Base-by-base conservation (phyloP, 2,797 vertebrate genomes). In the Euthynnus affinis region DNA sequence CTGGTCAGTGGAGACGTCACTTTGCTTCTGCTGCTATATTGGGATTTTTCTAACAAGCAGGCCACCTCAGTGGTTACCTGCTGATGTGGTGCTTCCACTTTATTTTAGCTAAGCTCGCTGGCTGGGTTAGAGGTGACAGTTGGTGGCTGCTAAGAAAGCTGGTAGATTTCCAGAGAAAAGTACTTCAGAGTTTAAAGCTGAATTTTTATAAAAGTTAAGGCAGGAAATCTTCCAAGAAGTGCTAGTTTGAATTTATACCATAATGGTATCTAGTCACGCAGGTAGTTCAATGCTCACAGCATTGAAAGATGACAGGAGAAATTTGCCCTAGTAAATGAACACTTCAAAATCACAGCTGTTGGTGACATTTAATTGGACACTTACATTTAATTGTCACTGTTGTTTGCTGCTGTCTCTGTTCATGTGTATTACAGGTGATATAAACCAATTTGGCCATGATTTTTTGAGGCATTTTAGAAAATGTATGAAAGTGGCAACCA, bases 11-110 rank as follows among this genome's bases (percentile, higher is more conserved):
- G 37, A 52, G 49, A 42, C 23, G 71, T 73, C 73, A 12, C 55
- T 46, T 67, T 23, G 18, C 55, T 74, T 17, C 67, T 58, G 79
- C 58, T 74, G 69, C 85, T 87, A 44, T 74, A 62, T 78, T 32
- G 42, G 76, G 48, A 56, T 20, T 63, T n/a, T 56, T 71, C 63
- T 71, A 83, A 82, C 59, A 80, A 80, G 74, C 65, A 9, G 4
- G 74, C 32, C 66, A 52, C 44, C 56, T 76, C 14, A 42, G 29
- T 57, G 25, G 14, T 37, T 27, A 5, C 64, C 68, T 18, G 52
- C 55, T 32, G 51, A 29, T 51, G 75, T 40, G 55, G 65, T 25
- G 2, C 52, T 18, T 2, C 48, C 27, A 55, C 53, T 59, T 57
- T 20, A 52, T 48, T 15, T 64, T 37, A 14, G 12, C 12, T 13